These are phyloP conservation scores for Gallinago stenura DNA, from an alignment of 2,797 vertebrate genomes.

Conservation along the genomic window DNA sequence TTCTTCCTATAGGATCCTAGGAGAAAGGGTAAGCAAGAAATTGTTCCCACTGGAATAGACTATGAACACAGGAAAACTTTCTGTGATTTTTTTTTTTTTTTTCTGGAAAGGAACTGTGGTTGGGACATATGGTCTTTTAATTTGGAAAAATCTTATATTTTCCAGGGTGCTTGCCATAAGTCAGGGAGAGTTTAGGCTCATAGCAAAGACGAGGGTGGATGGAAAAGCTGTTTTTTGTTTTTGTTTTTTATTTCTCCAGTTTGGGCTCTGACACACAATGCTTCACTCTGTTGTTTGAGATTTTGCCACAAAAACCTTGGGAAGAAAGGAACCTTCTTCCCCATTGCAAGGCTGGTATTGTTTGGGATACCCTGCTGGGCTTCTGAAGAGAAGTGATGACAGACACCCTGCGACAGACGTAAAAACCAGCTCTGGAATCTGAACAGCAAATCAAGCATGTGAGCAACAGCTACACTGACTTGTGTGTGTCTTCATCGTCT, in stretches of 20 bases:
- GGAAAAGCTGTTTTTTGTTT: neutral
- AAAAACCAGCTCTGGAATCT: slow-evolving; percentile 34
- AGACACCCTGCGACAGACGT: slow-evolving; percentile 26
- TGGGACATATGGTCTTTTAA: neutral
- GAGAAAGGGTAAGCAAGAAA: neutral
- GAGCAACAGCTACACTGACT: neutral
- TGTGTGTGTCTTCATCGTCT: neutral
- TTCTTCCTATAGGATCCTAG: neutral
- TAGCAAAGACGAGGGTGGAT: neutral
- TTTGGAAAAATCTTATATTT: slow-evolving; percentile 14
- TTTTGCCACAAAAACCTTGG: slow-evolving; percentile 24
- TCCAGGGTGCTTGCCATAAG: slow-evolving; percentile 43
- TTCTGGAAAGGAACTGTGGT: neutral
- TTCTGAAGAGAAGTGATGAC: slow-evolving; percentile 49
- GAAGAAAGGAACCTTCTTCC: slow-evolving; percentile 21
- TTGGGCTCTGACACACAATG: neutral
- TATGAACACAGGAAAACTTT: neutral
- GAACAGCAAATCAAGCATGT: neutral
- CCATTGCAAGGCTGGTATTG: neutral
- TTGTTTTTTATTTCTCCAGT: neutral
- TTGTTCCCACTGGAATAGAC: neutral
- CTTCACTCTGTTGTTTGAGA: slow-evolving; percentile 21
- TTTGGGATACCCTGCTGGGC: slow-evolving; percentile 35
- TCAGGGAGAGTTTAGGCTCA: neutral
- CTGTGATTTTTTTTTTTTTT: neutral